Percentiles rank a stretch among this genome's conserved stretches.
Conservation (phyloP, 2,888 invertebrate species). For the Melieria omissa region DNA sequence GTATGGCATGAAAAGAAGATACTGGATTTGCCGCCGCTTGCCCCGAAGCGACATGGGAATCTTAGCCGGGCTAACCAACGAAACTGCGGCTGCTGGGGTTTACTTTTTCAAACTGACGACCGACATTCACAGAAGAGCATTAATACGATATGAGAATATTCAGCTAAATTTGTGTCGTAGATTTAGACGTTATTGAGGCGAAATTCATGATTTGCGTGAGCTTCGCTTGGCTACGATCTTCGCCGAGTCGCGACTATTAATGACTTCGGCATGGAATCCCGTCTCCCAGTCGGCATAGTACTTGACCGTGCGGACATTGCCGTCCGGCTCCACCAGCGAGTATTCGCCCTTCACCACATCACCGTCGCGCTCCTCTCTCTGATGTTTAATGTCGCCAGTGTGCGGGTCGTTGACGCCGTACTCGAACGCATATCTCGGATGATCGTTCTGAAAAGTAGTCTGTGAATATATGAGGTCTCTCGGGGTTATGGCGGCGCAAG, state of each 20-base stretch:
- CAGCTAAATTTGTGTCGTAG: constrained; percentile 23
- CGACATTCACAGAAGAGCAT: constrained; percentile 24
- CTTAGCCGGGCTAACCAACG: no score
- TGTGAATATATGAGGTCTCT: neutral
- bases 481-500: no score
- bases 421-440: constrained; percentile 78
- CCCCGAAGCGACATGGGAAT: no score
- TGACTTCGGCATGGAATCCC: constrained; percentile 80
- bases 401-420: constrained; percentile 80
- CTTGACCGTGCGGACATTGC: constrained; percentile 78
- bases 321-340: constrained; percentile 78
- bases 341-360: constrained; percentile 79
- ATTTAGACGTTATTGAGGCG: constrained; percentile 46
- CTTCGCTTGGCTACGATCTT: constrained; percentile 63
- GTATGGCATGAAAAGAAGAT: no score
- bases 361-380: constrained; percentile 78
- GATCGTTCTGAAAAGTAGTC: constrained; percentile 69
- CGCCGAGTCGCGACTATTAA: constrained; percentile 72
- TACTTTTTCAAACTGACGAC: constrained; percentile 23
- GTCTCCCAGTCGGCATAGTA: constrained; percentile 83
- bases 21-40: no score
- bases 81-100: neutral
- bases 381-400: constrained; percentile 80
- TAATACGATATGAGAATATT: constrained; percentile 29
- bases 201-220: constrained; percentile 51